Conservation (phyloP, 1,140 invertebrate genomes). For the Pentalonia nigronervosa region DNA sequence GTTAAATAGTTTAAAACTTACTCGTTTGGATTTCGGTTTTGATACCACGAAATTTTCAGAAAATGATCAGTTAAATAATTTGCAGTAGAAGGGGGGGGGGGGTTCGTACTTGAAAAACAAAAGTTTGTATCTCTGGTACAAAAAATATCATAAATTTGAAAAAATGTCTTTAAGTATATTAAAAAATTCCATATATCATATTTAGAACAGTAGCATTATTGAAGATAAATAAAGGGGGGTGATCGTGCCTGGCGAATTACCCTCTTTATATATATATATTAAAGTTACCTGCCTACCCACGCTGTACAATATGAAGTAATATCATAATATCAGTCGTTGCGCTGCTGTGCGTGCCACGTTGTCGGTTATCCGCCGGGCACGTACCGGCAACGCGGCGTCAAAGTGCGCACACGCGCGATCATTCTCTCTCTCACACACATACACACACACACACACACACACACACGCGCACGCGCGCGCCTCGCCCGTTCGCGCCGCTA, state of each 20-base stretch:
- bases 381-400: slow-evolving; percentile 49
- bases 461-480: background rate
- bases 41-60: background rate
- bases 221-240: background rate
- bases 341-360: slow-evolving; percentile 17
- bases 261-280: too few species aligned
- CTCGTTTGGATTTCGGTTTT: too few species aligned
- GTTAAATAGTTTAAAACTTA: background rate
- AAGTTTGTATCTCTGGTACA: background rate
- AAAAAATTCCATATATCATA: background rate
- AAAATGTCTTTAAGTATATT: background rate
- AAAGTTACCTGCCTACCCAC: background rate
- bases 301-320: background rate
- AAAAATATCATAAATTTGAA: background rate
- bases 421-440: too few species aligned
- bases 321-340: background rate
- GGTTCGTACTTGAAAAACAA: background rate
- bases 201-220: background rate
- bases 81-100: too few species aligned
- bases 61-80: too few species aligned
- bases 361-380: slow-evolving; percentile 11
- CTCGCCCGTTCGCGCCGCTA: background rate
- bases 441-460: background rate
- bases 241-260: background rate
- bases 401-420: background rate